Evolutionary conservation across 2,113 vertebrate genomes (phyloP).

Genomic region (Triplophysa siluroides): DNA sequence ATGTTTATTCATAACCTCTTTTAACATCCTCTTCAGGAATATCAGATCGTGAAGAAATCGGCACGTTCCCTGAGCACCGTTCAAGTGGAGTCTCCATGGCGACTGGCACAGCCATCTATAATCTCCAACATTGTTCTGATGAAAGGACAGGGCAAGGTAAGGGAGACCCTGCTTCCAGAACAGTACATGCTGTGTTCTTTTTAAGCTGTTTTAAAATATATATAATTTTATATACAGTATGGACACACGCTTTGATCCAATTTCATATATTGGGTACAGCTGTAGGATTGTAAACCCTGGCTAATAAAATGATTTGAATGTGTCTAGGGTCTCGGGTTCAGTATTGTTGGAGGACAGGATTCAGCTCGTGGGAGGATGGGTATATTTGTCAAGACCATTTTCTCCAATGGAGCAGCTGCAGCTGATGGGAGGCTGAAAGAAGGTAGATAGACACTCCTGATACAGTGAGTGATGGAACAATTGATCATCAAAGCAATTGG

Average conservation of each 20-base stretch:
- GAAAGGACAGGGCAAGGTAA: slow-evolving; percentile 98
- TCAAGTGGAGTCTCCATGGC: slow-evolving; percentile 96
- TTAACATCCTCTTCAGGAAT: slow-evolving; percentile 77
- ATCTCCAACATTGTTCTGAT: slow-evolving; percentile 97
- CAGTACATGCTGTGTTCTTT: slow-evolving; percentile 37
- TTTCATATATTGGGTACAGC: neutral
- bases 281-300: neutral
- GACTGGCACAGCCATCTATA: slow-evolving; percentile 93
- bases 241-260: neutral
- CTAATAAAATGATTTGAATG: slow-evolving; percentile 8
- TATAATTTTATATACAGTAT: neutral
- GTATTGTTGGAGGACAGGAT: slow-evolving; percentile 95
- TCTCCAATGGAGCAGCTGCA: slow-evolving; percentile 89
- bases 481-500: neutral
- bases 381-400: slow-evolving; percentile 98
- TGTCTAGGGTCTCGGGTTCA: slow-evolving; percentile 90
- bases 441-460: slow-evolving; percentile 70
- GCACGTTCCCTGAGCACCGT: slow-evolving; percentile 91
- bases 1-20: slow-evolving; percentile 38
- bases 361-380: slow-evolving; percentile 95
- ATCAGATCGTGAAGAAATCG: slow-evolving; percentile 92
- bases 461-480: neutral
- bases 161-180: slow-evolving; percentile 50
- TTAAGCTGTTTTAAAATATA: neutral
- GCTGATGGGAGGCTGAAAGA: slow-evolving; percentile 95